Percentiles rank a stretch among this genome's conserved stretches.
Evolutionary conservation across 2,888 invertebrate genomes (phyloP).

Genomic region (Cosmia trapezina): DNA sequence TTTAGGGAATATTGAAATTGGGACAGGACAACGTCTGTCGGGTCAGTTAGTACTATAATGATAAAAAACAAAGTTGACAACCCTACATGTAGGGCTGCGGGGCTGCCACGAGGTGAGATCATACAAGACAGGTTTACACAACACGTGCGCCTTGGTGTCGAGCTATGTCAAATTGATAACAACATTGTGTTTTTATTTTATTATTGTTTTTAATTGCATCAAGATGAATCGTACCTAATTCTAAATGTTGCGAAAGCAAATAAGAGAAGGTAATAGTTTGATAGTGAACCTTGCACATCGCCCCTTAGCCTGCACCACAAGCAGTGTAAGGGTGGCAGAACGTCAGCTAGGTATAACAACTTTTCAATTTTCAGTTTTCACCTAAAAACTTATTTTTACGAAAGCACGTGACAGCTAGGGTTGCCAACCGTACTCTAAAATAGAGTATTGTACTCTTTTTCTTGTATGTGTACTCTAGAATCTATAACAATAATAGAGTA

Average conservation of each 20-base stretch:
- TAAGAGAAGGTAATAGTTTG: neutral
- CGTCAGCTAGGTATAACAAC: neutral
- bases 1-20: no score
- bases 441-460: no score
- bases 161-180: slow-evolving; percentile 31
- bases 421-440: no score
- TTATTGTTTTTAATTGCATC: slow-evolving; percentile 16
- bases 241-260: slow-evolving; percentile 10
- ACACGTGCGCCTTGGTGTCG: neutral
- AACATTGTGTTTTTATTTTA: slow-evolving; percentile 15
- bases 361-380: neutral
- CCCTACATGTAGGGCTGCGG: no score
- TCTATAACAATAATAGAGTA: no score
- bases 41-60: no score
- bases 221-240: neutral
- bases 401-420: slow-evolving; percentile 12
- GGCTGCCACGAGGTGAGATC: no score
- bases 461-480: no score
- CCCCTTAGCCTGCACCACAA: neutral
- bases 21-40: no score
- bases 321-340: neutral
- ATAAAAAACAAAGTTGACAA: no score
- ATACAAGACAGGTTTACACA: neutral
- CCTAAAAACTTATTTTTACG: neutral
- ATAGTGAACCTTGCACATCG: neutral